Conservation (phyloP, 2,113 vertebrate species). For the Pitta sordida region DNA sequence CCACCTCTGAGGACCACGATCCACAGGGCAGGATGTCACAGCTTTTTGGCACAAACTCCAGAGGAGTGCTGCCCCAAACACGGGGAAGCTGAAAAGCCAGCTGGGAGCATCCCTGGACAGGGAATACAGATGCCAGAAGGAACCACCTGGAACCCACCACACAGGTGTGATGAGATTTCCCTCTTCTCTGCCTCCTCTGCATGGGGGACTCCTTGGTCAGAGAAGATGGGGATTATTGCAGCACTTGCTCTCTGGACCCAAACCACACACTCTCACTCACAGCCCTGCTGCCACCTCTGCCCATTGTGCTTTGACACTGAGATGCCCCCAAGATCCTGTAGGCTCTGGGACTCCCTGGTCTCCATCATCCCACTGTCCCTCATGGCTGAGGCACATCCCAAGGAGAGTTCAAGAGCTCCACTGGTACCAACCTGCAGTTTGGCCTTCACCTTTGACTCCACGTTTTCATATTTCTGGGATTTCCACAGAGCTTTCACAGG, state of each 20-base stretch:
- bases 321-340: background rate
- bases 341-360: background rate
- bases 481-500: constrained; percentile 93
- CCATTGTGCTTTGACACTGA: background rate
- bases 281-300: background rate
- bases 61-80: background rate
- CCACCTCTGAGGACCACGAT: background rate
- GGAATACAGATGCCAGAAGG: fast-evolving
- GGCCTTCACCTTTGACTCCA: constrained; percentile 85
- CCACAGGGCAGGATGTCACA: background rate
- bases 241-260: background rate
- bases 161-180: background rate
- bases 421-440: constrained; percentile 79
- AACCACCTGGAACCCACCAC: background rate
- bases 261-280: fast-evolving
- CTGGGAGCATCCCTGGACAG: background rate
- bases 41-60: background rate
- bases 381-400: background rate
- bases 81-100: background rate
- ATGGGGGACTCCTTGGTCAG: background rate
- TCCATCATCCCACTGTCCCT: background rate
- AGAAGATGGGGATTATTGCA: background rate
- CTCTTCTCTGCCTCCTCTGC: background rate
- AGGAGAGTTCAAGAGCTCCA: background rate
- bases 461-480: constrained; percentile 84